Percentiles rank a stretch among this genome's conserved stretches.
Conservation (phyloP, 2,888 invertebrate genomes). For the Hyposoter dolosus region DNA sequence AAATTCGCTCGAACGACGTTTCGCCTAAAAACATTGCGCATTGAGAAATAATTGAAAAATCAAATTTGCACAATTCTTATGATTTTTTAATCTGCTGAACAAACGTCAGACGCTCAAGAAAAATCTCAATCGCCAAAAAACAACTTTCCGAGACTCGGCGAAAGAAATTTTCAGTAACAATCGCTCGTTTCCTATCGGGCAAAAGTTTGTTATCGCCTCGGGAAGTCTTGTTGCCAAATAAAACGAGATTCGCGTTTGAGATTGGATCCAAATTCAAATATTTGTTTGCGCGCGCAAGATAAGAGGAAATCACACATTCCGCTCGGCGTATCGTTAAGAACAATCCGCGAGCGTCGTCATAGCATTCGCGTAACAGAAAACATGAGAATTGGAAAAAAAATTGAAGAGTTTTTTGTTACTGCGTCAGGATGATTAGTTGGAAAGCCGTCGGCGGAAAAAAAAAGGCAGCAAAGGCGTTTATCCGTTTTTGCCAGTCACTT, state of each 20-base stretch:
- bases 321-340: not conserved
- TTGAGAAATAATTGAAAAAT: no score
- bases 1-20: no score
- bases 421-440: not conserved
- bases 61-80: no score
- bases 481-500: no score
- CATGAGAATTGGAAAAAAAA: not conserved
- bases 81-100: no score
- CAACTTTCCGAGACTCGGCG: not conserved
- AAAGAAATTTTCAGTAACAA: not conserved
- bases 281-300: not conserved
- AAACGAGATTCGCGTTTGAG: not conserved
- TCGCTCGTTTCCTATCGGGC: not conserved
- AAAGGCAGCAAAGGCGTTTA: no score
- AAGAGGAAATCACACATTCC: not conserved
- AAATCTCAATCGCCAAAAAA: not conserved
- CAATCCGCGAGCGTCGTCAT: not conserved
- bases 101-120: no score
- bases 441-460: not conserved
- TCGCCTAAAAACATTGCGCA: no score
- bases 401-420: not conserved
- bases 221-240: not conserved
- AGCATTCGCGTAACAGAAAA: not conserved
- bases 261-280: not conserved
- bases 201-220: not conserved